phyloP scores from a whole-genome alignment of 2,113 vertebrate species.

The Leucosticte australis region DNA sequence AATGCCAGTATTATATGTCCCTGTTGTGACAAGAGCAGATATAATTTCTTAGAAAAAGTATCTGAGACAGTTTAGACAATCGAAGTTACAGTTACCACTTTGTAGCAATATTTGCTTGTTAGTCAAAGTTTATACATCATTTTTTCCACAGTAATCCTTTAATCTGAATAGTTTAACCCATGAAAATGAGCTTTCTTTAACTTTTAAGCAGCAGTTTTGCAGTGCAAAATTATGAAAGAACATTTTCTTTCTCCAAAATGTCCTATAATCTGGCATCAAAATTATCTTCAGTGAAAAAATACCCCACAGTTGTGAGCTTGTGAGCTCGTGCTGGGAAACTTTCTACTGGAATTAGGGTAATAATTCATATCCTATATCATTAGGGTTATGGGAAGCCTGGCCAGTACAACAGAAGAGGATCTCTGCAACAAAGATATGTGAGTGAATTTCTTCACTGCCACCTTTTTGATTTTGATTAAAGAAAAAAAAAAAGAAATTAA shows the following conservation, averaged over 20 bases:
- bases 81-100: slow-evolving; percentile 49
- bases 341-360: not conserved
- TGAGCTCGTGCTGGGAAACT: not conserved
- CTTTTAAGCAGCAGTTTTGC: not conserved
- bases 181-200: not conserved
- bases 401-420: not conserved
- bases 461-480: not conserved
- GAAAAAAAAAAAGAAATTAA: not conserved
- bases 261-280: not conserved
- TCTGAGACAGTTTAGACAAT: slow-evolving; percentile 42
- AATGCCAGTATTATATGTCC: slow-evolving; percentile 38
- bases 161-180: slow-evolving; percentile 38
- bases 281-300: not conserved
- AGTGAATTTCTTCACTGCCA: not conserved
- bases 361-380: not conserved
- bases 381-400: not conserved
- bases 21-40: slow-evolving; percentile 24
- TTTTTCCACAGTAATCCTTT: slow-evolving; percentile 53
- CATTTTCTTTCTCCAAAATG: slow-evolving; percentile 12
- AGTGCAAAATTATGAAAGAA: not conserved
- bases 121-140: slow-evolving; percentile 47
- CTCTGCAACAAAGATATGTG: not conserved
- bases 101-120: slow-evolving; percentile 38
- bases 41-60: slow-evolving; percentile 40
- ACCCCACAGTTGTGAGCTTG: not conserved